Percentiles rank a stretch among this genome's conserved stretches.
phyloP scores from a whole-genome alignment of 2,113 vertebrate species.

The Engystomops pustulosus region DNA sequence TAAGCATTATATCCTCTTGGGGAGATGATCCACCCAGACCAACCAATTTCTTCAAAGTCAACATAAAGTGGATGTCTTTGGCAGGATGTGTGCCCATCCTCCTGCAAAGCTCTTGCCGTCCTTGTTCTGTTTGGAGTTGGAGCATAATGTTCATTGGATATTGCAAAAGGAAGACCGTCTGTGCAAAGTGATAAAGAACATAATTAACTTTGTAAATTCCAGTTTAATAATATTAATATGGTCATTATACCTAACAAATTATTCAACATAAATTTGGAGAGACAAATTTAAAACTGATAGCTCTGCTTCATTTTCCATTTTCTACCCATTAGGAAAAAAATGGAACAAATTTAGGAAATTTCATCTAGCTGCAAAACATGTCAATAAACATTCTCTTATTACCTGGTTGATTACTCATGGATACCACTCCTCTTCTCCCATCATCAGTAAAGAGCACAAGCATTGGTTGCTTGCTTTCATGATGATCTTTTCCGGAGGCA shows the following conservation, averaged over 20 bases:
- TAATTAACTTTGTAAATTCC: neutral
- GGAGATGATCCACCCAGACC: constrained; percentile 84
- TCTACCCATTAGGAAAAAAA: neutral
- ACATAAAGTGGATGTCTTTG: constrained; percentile 79
- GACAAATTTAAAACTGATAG: too few species aligned
- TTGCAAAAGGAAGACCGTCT: constrained; percentile 44
- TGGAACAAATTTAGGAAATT: neutral
- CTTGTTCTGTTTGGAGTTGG: constrained; percentile 62
- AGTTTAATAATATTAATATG: neutral
- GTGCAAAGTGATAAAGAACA: constrained; percentile 61
- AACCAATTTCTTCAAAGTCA: constrained; percentile 85
- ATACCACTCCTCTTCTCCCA: constrained; percentile 71
- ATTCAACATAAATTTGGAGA: too few species aligned
- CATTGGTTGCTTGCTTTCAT: constrained; percentile 90
- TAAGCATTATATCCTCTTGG: constrained; percentile 83
- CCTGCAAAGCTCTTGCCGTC: constrained; percentile 70
- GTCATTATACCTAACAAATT: too few species aligned
- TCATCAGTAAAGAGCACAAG: constrained; percentile 89
- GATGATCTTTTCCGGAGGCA: constrained; percentile 77
- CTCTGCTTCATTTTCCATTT: neutral
- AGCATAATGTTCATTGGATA: constrained; percentile 63
- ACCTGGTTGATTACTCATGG: constrained; percentile 70
- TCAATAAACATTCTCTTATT: constrained; percentile 38
- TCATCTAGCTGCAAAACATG: neutral
- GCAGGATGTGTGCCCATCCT: constrained; percentile 66